Evolutionary conservation across 2,113 vertebrate genomes (phyloP).

Genomic region (Lates calcarifer): DNA sequence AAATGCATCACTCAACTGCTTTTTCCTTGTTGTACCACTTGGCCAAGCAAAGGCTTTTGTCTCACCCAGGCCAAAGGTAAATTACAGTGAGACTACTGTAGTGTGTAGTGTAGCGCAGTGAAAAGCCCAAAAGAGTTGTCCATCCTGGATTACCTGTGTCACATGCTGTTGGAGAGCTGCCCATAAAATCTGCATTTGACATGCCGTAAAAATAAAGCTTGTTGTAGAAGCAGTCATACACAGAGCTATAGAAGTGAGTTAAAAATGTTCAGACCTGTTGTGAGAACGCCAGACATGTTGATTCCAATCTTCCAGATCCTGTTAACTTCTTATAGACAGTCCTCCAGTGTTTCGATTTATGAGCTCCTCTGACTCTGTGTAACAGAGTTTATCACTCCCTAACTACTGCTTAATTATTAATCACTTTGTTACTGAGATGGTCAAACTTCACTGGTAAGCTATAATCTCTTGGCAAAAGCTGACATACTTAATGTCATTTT

Average conservation of each 20-base stretch:
- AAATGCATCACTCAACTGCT: too few species aligned
- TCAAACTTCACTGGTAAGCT: constrained; percentile 57
- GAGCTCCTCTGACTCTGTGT: neutral
- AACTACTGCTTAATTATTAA: constrained; percentile 84
- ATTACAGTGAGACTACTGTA: too few species aligned
- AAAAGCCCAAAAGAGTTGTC: too few species aligned
- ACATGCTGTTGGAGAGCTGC: neutral
- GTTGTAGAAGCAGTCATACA: neutral
- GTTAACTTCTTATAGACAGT: neutral
- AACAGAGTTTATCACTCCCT: neutral
- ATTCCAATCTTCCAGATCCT: constrained; percentile 1
- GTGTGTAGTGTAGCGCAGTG: too few species aligned
- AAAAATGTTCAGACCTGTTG: constrained; percentile 55
- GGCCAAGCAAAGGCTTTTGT: too few species aligned
- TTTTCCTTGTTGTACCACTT: too few species aligned
- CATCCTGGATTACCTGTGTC: neutral
- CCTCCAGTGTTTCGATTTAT: neutral
- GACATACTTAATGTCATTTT: neutral
- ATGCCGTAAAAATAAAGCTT: neutral
- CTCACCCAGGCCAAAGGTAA: too few species aligned
- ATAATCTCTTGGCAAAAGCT: constrained; percentile 36
- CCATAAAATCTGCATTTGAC: neutral
- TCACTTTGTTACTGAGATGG: constrained; percentile 45
- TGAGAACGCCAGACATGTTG: constrained; percentile 46
- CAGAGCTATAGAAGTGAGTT: neutral